phyloP scores from a whole-genome alignment of 2,888 invertebrate species.

The Andrena minutula region DNA sequence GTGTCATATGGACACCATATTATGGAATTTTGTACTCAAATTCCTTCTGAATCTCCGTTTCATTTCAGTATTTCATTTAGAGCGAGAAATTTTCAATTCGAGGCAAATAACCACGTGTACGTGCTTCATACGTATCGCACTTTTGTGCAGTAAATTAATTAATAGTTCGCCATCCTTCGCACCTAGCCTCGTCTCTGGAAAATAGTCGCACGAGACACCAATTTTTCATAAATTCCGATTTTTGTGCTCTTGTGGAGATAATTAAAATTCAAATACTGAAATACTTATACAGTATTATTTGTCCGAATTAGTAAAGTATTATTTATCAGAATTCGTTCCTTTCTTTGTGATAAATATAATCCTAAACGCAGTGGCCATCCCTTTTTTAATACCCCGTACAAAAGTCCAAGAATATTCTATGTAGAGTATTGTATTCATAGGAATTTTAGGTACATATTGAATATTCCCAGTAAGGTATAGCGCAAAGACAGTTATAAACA shows the following conservation, averaged over 20 bases:
- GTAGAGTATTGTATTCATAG: no score
- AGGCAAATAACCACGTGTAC: constrained; percentile 13
- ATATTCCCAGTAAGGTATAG: constrained; percentile 2
- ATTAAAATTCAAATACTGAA: no score
- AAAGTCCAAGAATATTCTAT: no score
- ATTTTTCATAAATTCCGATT: no score
- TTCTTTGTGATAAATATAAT: no score
- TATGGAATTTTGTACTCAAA: constrained; percentile 29
- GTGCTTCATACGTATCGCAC: not conserved
- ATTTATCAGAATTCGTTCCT: no score
- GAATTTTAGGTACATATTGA: not conserved
- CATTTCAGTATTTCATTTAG: constrained; percentile 6
- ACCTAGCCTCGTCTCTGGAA: not conserved
- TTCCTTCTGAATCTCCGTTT: constrained; percentile 7
- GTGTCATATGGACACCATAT: constrained; percentile 25
- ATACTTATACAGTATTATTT: no score
- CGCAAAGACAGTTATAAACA: not conserved
- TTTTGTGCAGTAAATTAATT: constrained; percentile 35
- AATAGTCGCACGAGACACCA: no score
- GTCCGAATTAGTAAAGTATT: no score
- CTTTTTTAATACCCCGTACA: no score
- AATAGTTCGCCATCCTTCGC: not conserved
- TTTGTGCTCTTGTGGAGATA: no score
- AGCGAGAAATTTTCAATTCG: constrained; percentile 21
- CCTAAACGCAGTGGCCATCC: no score